Conservation (phyloP, 2,797 vertebrate genomes). For the Remorina albescens region DNA sequence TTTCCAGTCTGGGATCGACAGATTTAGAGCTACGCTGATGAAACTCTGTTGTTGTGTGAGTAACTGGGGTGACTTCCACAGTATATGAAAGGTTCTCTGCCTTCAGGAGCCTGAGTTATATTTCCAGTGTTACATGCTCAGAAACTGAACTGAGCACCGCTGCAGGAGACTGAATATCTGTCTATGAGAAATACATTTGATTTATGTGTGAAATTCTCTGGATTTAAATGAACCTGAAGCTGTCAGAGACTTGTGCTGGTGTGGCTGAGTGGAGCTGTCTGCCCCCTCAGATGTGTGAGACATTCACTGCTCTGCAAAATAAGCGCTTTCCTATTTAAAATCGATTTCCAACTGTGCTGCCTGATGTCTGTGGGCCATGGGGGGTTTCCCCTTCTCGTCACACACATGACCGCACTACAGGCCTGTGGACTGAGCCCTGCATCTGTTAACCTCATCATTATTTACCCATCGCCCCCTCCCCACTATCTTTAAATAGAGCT, state of each 20-base stretch:
- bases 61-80: too few relatives aligned
- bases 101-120: neutral
- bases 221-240: neutral
- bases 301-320: conserved; percentile 26
- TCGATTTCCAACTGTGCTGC: conserved; percentile 62
- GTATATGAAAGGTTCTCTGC: neutral
- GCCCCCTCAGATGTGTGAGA: conserved; percentile 3
- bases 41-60: neutral
- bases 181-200: too few relatives aligned
- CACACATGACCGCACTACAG: conserved; percentile 27
- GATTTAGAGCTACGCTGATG: neutral
- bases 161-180: too few relatives aligned
- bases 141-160: neutral
- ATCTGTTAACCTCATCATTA: conserved; percentile 75
- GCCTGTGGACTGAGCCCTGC: conserved; percentile 37
- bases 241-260: neutral
- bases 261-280: neutral
- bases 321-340: conserved; percentile 48
- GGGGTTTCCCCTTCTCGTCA: conserved; percentile 50
- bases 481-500: conserved; percentile 64
- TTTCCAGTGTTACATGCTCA: neutral
- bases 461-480: conserved; percentile 49
- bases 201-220: neutral
- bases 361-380: conserved; percentile 45
- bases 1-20: neutral